Evolutionary conservation across 2,113 vertebrate genomes (phyloP), one percentile per base, ranked within the genome.

Genomic region (Anoplopoma fimbria): DNA sequence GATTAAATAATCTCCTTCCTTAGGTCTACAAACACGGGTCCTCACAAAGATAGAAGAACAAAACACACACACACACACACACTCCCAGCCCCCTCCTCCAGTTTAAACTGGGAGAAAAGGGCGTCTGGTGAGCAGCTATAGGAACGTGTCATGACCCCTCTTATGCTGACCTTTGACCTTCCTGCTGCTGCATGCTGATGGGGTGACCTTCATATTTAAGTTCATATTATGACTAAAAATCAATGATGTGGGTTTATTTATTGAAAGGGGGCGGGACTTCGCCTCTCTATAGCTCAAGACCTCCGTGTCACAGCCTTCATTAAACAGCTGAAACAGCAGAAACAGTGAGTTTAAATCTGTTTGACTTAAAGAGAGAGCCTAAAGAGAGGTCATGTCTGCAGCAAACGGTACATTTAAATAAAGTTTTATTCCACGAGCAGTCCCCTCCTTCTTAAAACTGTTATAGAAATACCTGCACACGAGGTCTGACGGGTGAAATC

Each of bases 11-110:
- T 14, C 12, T 31, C 38, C 23, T 69, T 33, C 29, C 29, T 9
- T 13, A 17, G 63, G 27, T 60, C 29, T 34, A 2, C 4, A 17
- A 29, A 47, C 14, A 5, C 51, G 6, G 63, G 64, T 82, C 82
- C 82, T 75, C 86, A 82, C 79, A 85, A 68, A 21, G 13, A 75
- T 23, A 82, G 45, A 72, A 72, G 45, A 40, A 60, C 69, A 29
- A 80, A 27, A 53, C 67, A 72, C 40, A 72, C 31, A 74, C 58
- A 31, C 31, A 74, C 40, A 53, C 62, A 60, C 29, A 58, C 38
- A 70, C 85, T 17, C 13, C 33, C 3, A n/a, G n/a, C 9, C 7
- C 33, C 31, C 8, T 4, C 25, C 7, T 0, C 19, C 9, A 47
- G 51, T 58, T 27, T 67, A 19, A 36, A 72, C 36, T 49, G 73